Percentiles rank a stretch among this genome's conserved stretches.
Evolutionary conservation across 2,113 vertebrate species (phyloP).

Genomic region (Arvicanthis niloticus): DNA sequence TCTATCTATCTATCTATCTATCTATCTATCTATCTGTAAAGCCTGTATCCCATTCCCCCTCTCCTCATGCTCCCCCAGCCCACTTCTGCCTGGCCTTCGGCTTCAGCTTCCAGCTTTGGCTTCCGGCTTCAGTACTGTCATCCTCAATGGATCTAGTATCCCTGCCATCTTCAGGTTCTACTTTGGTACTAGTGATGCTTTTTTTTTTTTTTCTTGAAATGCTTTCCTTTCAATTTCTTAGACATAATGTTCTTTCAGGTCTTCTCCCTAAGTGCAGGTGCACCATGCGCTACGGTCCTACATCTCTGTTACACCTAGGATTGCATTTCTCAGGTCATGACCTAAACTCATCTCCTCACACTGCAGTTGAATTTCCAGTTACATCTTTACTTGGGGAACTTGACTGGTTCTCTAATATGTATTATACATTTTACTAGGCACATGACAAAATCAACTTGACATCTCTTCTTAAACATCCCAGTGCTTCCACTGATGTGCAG

Average conservation of each 20-base stretch:
- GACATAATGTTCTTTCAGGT: background rate
- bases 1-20: background rate
- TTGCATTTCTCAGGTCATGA: background rate
- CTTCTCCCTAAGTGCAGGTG: background rate
- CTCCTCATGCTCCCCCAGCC: fast-evolving
- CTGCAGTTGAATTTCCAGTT: background rate
- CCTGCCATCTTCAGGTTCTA: background rate
- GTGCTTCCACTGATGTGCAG: background rate
- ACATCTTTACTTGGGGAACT: background rate
- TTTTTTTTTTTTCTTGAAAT: background rate
- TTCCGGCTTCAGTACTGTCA: background rate
- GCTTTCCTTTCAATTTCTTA: background rate
- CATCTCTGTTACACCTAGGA: background rate
- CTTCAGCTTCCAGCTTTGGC: no score
- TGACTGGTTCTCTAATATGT: background rate
- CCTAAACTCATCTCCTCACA: no score
- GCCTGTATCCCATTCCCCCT: background rate
- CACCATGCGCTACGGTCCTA: no score
- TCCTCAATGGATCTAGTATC: background rate
- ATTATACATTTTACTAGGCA: background rate
- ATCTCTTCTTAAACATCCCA: background rate
- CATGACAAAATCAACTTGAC: background rate
- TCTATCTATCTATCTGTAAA: background rate
- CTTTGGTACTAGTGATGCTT: no score
- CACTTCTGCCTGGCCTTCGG: background rate